Base-by-base conservation (phyloP, 2,888 invertebrate genomes). In the Phaonia tiefii region DNA sequence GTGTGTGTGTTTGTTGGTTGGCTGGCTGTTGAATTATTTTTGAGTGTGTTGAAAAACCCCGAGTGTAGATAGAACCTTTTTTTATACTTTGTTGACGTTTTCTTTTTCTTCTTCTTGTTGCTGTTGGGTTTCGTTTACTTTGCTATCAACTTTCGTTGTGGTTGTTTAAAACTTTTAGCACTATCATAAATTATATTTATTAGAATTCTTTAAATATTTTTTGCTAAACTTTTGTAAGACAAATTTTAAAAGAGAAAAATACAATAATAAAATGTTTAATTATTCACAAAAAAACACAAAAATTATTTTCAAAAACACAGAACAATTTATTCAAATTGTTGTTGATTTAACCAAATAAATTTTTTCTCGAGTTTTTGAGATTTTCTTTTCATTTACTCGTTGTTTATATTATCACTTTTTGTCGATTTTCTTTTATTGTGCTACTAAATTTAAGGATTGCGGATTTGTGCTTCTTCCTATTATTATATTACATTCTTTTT, bases 141-240 rank as follows among this genome's bases (percentile, higher is more conserved):
- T 75, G 65, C 74, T 77, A 69, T 78, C 79, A 79, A 70, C 51
- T 75, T 79, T 70, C 70, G 80, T 73, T 79, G 66, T 78, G 72
- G 65, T 69, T 63, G 5, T 67, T 75, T 77, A 31, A 69, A 37
- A 63, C 60, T 63, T 75, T 66, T 17, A 79, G 79, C 63, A 79
- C 75, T 65, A 70, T 69, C 54, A 70, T 76, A 58, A 44, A 75
- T 72, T 73, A 73, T 65, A 31, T 54, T 2, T 37, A 37, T 54
- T 60, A 31, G 4, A 5, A 31, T 54, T 56, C 39, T 46, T 15
- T 15, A 15, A 15, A 46, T n/a, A 10, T 46, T 46, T 46, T n/a
- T 2, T n/a, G 13, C 46, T 20, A 7, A 17, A 31, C 31, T 31
- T 3, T 31, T 31, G 31, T 31, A 8, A 3, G n/a, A n/a, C n/a